Evolutionary conservation across 2,888 invertebrate genomes (phyloP), one percentile per base, ranked within the genome.

Genomic region (Ochropleura plecta): DNA sequence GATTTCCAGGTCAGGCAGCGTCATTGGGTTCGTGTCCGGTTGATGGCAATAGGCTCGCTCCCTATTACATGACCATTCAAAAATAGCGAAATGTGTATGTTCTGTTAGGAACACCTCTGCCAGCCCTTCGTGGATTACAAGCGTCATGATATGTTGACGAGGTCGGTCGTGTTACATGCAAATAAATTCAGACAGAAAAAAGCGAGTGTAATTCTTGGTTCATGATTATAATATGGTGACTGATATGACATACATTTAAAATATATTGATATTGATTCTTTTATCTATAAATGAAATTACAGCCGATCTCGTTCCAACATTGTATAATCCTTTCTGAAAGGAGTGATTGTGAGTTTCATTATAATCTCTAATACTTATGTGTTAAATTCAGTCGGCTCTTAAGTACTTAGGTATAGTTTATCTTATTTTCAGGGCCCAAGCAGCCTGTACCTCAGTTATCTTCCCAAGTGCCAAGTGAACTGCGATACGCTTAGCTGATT

Each of bases 401-500:
- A 46, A 30, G 30, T 48, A 46, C 5, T 5, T 30, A 30, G 18
- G 68, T n/a, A 12, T 30, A 46, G 30, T 64, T 30, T 48, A 68
- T 68, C 44, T 57, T 67, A 44, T 20, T 16, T 42, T 16, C 55
- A 4, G 20, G 4, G 16, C 7, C 20, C n/a, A 10, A 20, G 53
- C 42, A 44, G 67, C 20, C n/a, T 10, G 16, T 64, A 48, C 48
- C 10, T 49, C 68, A 8, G 60, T 18, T 46, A 30, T 44, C 60
- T 68, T 14, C 68, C 30, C 53, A 53, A 53, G n/a, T n/a, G 53
- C 9, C 42, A 46, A 46, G 44, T 57, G 30, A 10, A 44, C 18
- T 18, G 20, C 30, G 16, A 12, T 44, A 44, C 59, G 44, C 68
- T 68, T 18, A 18, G 44, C 68, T 68, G 44, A 68, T 30, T 68